Evolutionary conservation across 2,113 vertebrate species (phyloP), one percentile per base, ranked within the genome.

Genomic region (Nyctibius bracteatus): DNA sequence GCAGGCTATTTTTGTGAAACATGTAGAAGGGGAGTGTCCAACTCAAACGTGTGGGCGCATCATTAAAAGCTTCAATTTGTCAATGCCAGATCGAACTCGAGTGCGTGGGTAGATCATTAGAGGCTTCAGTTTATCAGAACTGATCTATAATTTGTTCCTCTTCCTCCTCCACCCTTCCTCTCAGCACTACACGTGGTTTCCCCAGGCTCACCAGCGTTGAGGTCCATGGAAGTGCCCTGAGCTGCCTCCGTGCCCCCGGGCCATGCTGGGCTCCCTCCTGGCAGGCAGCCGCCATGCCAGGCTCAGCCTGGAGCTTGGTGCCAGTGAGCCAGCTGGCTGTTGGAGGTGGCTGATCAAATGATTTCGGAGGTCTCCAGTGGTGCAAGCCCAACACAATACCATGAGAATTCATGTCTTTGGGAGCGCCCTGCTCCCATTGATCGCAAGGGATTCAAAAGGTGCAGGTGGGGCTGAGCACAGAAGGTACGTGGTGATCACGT

Each of bases 61-160:
- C 91, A 87, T 96, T 94, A 96, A 79, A 94, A 95, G 94, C 95
- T 91, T 96, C 93, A 96, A 95, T 97, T 97, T 96, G 96, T 97
- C 96, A 91, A 97, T 97, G 95, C 94, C 95, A 97, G 94, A 97
- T 97, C 91, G 89, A 96, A 94, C 91, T 89, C 5, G 9, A 91
- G 52, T 92, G 93, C 35, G 96, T 97, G 96, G 96, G 96, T 63
- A 96, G 95, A 96, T 96, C 94, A 97, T 97, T 96, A 97, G 87
- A 95, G 73, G 84, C 95, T 89, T 65, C 81, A 81, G 93, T 96
- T 96, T 96, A 96, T 97, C 95, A 96, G 93, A 95, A 92, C 89
- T 1, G 0, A 96, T 97, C 95, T 97, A 81, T 91, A 88, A 74
- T 58, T 73, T 81, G 77, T 94, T 96, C 77, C 43, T 91, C 81